Evolutionary conservation across 2,113 vertebrate species (phyloP).

Genomic region (Microtus montanus): DNA sequence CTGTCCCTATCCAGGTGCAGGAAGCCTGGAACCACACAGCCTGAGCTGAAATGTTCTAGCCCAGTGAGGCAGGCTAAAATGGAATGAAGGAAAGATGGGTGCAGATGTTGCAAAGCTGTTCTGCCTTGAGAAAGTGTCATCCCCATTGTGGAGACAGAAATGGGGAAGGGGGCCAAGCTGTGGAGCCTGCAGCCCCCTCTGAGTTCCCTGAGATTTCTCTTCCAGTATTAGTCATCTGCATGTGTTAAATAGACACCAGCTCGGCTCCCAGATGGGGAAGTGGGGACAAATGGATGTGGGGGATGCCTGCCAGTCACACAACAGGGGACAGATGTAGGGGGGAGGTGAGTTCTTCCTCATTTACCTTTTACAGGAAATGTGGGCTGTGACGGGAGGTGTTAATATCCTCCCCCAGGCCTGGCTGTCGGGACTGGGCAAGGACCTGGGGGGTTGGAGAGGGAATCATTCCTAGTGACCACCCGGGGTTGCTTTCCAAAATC

Average conservation of each 20-base stretch:
- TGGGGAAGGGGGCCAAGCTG: slow-evolving; percentile 51
- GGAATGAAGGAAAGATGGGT: neutral
- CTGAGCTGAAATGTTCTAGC: neutral
- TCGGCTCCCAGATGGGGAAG: slow-evolving; percentile 71
- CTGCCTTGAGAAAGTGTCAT: slow-evolving; percentile 44
- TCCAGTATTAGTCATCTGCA: slow-evolving; percentile 67
- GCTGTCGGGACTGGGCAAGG: rapidly evolving
- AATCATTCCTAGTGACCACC: rapidly evolving
- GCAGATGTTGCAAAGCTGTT: slow-evolving; percentile 57
- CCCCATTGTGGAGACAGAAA: neutral
- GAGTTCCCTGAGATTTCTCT: slow-evolving; percentile 51
- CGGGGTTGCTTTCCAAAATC: neutral
- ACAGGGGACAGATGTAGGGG: slow-evolving; percentile 30
- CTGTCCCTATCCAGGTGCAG: neutral
- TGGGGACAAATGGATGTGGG: slow-evolving; percentile 51
- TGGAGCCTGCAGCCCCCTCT: slow-evolving; percentile 40
- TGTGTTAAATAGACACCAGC: slow-evolving; percentile 46
- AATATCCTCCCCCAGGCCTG: neutral
- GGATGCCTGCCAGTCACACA: slow-evolving; percentile 47
- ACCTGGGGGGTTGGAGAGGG: rapidly evolving
- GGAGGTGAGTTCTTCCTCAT: neutral
- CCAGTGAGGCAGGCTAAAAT: neutral
- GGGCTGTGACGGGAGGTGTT: neutral
- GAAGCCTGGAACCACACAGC: neutral
- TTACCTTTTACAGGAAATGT: neutral